These are phyloP conservation scores for Cyphomyrus plagiostoma DNA, from an alignment of 2,113 vertebrate species.

Conservation along the genomic window DNA sequence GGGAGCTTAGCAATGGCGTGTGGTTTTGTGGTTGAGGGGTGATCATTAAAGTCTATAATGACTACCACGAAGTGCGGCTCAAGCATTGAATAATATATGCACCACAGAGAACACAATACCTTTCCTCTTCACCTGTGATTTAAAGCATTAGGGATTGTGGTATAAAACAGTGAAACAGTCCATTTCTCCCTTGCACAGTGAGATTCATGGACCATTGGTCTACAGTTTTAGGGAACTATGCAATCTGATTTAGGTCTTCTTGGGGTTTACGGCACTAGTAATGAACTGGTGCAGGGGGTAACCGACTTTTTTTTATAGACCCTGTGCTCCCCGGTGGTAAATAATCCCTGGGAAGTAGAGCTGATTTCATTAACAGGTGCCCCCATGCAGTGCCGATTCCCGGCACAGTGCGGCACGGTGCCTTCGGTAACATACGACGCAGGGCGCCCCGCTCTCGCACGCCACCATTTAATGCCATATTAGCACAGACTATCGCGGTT, in stretches of 20 bases:
- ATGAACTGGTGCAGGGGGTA: constrained; percentile 32
- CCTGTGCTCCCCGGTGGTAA: constrained; percentile 31
- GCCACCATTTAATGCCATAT: neutral
- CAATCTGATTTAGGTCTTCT: constrained; percentile 37
- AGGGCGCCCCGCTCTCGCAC: neutral
- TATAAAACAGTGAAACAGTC: constrained; percentile 32
- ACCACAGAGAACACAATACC: constrained; percentile 49
- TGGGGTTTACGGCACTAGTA: constrained; percentile 26
- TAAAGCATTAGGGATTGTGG: constrained; percentile 28
- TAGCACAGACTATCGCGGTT: neutral
- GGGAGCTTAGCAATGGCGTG: constrained; percentile 34
- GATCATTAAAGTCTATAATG: constrained; percentile 59
- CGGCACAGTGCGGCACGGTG: neutral
- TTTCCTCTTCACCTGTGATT: constrained; percentile 34
- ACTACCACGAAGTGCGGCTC: constrained; percentile 53
- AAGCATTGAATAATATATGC: constrained; percentile 50
- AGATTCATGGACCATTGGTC: constrained; percentile 29
- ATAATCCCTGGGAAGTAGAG: constrained; percentile 19
- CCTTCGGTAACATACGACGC: neutral
- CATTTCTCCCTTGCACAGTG: constrained; percentile 21
- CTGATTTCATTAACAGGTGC: constrained; percentile 27
- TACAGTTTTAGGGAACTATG: constrained; percentile 23
- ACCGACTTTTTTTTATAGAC: constrained; percentile 30
- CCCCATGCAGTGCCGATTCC: neutral
- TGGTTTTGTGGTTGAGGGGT: constrained; percentile 30